Conservation (phyloP, 2,888 invertebrate genomes). For the Epicampocera succincta region DNA sequence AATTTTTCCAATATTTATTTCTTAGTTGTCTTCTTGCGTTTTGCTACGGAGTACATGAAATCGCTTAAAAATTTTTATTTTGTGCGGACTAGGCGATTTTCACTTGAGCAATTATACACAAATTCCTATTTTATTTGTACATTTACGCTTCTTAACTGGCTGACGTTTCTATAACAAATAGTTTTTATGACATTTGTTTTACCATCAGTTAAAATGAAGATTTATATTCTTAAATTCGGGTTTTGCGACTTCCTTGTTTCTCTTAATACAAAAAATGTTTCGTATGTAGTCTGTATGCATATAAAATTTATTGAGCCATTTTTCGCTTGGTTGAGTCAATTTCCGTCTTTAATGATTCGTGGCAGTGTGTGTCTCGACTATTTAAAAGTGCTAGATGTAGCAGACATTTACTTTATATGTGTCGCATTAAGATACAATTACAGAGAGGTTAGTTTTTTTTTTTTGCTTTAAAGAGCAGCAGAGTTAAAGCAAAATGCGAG, state of each 20-base stretch:
- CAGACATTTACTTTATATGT: not conserved
- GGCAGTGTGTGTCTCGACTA: conserved; percentile 63
- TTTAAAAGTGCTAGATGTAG: not conserved
- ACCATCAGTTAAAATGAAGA: conserved; percentile 34
- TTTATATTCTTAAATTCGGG: conserved; percentile 58
- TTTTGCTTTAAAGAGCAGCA: not conserved
- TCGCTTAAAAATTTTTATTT: no score
- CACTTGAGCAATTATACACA: no score
- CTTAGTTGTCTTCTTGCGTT: no score
- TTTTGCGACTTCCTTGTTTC: conserved; percentile 44
- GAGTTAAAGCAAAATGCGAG: no score
- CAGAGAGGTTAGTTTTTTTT: no score
- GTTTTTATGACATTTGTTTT: not conserved
- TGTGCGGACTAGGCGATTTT: no score
- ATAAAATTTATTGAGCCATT: conserved; percentile 65
- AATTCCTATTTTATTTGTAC: no score
- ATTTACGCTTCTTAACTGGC: not conserved
- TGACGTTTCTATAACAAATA: conserved; percentile 19
- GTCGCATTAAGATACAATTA: not conserved
- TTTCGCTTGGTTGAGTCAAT: conserved; percentile 78
- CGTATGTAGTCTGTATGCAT: conserved; percentile 52
- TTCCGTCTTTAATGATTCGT: conserved; percentile 78
- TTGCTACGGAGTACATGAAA: no score
- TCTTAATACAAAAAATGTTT: conserved; percentile 48
- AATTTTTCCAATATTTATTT: no score